Percentiles rank a stretch among this genome's conserved stretches.
phyloP scores from a whole-genome alignment of 2,888 invertebrate species.

The Lottia scabra region DNA sequence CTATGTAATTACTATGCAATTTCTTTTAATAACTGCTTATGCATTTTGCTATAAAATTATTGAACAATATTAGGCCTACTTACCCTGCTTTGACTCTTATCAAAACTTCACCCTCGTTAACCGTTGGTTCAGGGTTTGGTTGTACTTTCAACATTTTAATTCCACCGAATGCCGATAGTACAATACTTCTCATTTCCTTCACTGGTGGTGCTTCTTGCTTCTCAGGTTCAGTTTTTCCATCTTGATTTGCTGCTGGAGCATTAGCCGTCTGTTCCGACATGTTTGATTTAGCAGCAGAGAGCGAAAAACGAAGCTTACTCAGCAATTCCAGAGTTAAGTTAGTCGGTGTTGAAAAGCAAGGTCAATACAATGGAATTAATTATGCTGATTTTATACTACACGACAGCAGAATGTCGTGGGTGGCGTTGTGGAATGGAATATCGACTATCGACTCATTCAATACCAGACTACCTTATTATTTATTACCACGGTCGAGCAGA shows the following conservation, averaged over 20 bases:
- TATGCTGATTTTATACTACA: not conserved
- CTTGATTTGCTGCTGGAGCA: constrained; percentile 20
- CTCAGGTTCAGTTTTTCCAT: constrained; percentile 33
- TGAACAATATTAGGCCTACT: constrained; percentile 73
- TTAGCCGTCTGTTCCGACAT: constrained; percentile 16
- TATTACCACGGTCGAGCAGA: too few species aligned
- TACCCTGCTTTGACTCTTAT: constrained; percentile 89
- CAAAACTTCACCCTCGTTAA: constrained; percentile 75
- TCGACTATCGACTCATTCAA: too few species aligned
- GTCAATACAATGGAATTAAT: constrained; percentile 1
- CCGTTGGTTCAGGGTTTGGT: constrained; percentile 82
- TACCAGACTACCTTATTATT: too few species aligned
- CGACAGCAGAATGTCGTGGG: too few species aligned
- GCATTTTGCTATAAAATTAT: too few species aligned
- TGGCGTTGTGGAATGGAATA: too few species aligned
- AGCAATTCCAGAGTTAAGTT: not conserved
- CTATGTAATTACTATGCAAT: too few species aligned
- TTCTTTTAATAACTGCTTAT: too few species aligned
- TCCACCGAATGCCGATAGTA: constrained; percentile 87
- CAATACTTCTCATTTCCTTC: constrained; percentile 87
- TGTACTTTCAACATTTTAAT: constrained; percentile 86
- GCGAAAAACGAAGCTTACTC: not conserved
- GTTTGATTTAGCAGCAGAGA: not conserved
- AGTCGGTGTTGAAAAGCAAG: not conserved
- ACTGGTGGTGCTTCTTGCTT: constrained; percentile 71